A percentile compares a stretch with the other conserved stretches of the same genome.
Evolutionary conservation across 2,888 invertebrate genomes (phyloP).

Genomic region (Stenotaenia linearis): DNA sequence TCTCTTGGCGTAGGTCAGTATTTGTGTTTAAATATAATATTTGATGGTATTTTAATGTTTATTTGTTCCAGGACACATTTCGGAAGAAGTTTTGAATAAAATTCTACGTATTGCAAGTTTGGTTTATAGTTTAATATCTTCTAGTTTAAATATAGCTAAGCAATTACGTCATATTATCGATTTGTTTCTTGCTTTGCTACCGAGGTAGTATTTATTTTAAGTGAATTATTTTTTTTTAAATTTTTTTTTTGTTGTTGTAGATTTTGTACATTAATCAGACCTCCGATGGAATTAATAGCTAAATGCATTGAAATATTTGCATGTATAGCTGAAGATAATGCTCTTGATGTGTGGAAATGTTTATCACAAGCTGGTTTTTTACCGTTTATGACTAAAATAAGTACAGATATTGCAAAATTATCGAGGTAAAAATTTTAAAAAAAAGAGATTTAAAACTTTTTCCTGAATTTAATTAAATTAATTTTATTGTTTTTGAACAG

Average conservation of each 20-base stretch:
- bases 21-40: neutral
- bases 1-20: conserved; percentile 34
- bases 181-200: conserved; percentile 35
- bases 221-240: conserved; percentile 19
- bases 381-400: conserved; percentile 35
- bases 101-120: conserved; percentile 33
- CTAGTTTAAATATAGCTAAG: conserved; percentile 30
- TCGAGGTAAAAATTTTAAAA: conserved; percentile 31
- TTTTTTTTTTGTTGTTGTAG: too few relatives aligned
- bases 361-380: conserved; percentile 35
- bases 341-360: conserved; percentile 37
- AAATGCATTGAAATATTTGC: conserved; percentile 43
- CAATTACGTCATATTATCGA: conserved; percentile 35
- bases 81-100: conserved; percentile 33
- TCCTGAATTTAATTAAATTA: too few relatives aligned
- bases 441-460: too few relatives aligned
- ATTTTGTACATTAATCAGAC: conserved; percentile 42
- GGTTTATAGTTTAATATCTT: conserved; percentile 33
- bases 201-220: conserved; percentile 31
- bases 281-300: conserved; percentile 44
- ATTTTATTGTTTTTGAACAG: too few relatives aligned
- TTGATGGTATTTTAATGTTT: neutral
- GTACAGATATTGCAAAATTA: conserved; percentile 34
- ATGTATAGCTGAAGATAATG: conserved; percentile 40
- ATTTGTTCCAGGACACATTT: conserved; percentile 33